Conservation (phyloP, 2,888 invertebrate genomes). For the Stegophylla sp. region DNA sequence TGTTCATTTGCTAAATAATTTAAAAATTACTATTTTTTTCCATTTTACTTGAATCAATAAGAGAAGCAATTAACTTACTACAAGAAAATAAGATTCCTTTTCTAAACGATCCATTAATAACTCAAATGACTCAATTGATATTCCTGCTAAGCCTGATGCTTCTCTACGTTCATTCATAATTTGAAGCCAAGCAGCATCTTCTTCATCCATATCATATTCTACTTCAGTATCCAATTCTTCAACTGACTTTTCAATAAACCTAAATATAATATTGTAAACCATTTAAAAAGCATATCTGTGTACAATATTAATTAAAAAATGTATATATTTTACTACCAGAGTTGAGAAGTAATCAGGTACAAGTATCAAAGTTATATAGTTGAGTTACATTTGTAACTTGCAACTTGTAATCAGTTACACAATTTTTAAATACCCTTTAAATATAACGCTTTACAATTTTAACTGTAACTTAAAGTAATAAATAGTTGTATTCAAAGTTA, state of each 20-base stretch:
- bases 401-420: no score
- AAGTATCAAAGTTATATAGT: no score
- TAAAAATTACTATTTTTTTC: conserved; percentile 2
- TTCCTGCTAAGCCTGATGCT: conserved; percentile 74
- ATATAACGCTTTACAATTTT: no score
- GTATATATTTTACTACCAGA: no score
- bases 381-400: no score
- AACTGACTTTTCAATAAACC: conserved; percentile 91
- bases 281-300: no score
- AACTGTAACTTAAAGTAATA: no score
- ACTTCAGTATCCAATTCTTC: conserved; percentile 91
- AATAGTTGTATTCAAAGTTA: no score
- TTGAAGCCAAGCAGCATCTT: conserved; percentile 93
- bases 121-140: conserved; percentile 90
- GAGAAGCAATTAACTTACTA: conserved; percentile 63
- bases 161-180: conserved; percentile 85
- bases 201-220: conserved; percentile 98
- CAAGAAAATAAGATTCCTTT: conserved; percentile 95
- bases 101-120: conserved; percentile 96
- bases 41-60: background rate
- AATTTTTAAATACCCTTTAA: no score
- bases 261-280: no score
- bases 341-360: no score
- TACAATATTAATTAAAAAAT: no score
- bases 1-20: conserved; percentile 60